Evolutionary conservation across 2,113 vertebrate genomes (phyloP), one percentile per base, ranked within the genome.

Genomic region (Mustelus asterias): DNA sequence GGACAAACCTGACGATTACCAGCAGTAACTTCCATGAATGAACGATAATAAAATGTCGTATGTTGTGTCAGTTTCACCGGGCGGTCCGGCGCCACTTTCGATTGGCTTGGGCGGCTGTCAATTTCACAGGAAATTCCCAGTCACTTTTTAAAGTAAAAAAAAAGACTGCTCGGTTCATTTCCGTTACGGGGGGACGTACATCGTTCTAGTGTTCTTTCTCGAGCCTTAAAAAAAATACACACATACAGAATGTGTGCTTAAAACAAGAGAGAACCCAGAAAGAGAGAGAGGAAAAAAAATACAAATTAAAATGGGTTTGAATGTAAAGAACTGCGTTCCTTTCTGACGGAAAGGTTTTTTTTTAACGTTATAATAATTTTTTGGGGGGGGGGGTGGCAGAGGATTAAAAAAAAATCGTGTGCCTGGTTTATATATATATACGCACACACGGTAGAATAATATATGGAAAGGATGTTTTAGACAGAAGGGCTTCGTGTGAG

Each of bases 21-120:
- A 92, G 33, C 60, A 92, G 89, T 63, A 65, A 63, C 89, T 65
- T 29, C n/a, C 58, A 33, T n/a, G n/a, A 65, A 93, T 44, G 60
- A 93, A 41, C 3, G n/a, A 65, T 93, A 93, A 93, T 67, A 65
- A 93, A 93, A 93, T 65, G n/a, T 65, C 60, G 63, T 60, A 63
- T 60, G 80, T 83, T 83, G 33, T 92, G 58, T 67, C 60, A 67
- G 60, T 93, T 37, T 93, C 60, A 67, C n/a, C 20, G 37, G 20
- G n/a, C 7, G 8, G 89, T 60, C 13, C 8, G 60, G 1, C 29
- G 63, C 89, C 3, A 63, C 60, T 93, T 93, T 37, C 89, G 37
- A 63, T 93, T 93, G n/a, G 48, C 80, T 29, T 86, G 69, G 85
- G 44, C 67, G 97, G 96, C 96, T 67, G 60, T 65, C 89, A 65